phyloP scores from a whole-genome alignment of 2,113 vertebrate species.

The Brachionichthys hirsutus region DNA sequence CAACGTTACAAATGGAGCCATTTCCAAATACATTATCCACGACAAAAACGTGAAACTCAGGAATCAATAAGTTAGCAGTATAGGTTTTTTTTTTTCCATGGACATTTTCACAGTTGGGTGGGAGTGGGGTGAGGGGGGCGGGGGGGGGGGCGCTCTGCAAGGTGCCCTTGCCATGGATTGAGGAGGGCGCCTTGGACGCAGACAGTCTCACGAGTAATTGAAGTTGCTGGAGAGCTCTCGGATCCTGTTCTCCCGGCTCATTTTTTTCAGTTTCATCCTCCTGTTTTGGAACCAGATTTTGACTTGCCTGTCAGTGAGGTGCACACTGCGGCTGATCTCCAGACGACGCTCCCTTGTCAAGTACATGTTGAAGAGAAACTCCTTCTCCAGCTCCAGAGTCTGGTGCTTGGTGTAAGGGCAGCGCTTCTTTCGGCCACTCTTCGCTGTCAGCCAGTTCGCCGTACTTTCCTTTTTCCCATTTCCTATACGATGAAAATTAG shows the following conservation, averaged over 20 bases:
- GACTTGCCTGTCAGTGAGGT: constrained; percentile 99
- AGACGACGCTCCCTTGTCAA: constrained; percentile 98
- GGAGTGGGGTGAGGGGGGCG: constrained; percentile 51
- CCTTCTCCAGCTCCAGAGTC: constrained; percentile 99
- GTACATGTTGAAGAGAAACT: constrained; percentile 99
- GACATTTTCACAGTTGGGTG: constrained; percentile 61
- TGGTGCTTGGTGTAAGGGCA: constrained; percentile 99
- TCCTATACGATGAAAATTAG: constrained; percentile 77
- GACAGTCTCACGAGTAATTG: constrained; percentile 95
- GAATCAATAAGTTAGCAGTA: constrained; percentile 78
- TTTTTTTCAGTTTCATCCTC: constrained; percentile 99
- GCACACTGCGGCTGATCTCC: constrained; percentile 98
- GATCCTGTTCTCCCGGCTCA: constrained; percentile 98
- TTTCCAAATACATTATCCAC: constrained; percentile 76
- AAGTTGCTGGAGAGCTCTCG: constrained; percentile 97
- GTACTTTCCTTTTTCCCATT: constrained; percentile 87
- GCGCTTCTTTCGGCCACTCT: constrained; percentile 97
- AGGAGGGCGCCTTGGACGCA: constrained; percentile 61
- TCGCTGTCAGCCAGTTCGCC: constrained; percentile 97
- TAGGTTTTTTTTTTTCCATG: constrained; percentile 56
- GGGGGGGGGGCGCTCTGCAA: constrained; percentile 28
- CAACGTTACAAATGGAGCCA: constrained; percentile 60
- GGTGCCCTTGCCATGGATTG: constrained; percentile 47
- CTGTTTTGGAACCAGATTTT: constrained; percentile 99
- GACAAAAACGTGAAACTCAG: constrained; percentile 59